phyloP scores from a whole-genome alignment of 2,797 vertebrate genomes.

The Poeciliopsis paucimaculata region DNA sequence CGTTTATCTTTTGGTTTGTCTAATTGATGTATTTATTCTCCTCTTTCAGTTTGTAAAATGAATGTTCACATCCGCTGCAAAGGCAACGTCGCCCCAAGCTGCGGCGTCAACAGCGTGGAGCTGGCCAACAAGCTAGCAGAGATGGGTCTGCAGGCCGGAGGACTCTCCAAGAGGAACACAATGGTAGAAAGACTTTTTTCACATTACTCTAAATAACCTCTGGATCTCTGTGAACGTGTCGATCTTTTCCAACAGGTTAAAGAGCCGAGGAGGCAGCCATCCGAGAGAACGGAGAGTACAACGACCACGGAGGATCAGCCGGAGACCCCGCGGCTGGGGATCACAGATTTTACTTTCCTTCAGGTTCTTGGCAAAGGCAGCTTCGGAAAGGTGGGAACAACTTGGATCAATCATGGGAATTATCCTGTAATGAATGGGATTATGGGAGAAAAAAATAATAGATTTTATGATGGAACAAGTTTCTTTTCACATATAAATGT shows the following conservation, averaged over 20 bases:
- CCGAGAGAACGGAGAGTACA: conserved; percentile 43
- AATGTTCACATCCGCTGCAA: conserved; percentile 96
- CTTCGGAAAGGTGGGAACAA: conserved; percentile 92
- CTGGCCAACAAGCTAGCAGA: conserved; percentile 92
- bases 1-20: not conserved
- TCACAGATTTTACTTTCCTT: conserved; percentile 90
- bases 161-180: conserved; percentile 80
- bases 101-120: conserved; percentile 93
- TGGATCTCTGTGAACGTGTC: not conserved
- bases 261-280: conserved; percentile 3
- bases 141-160: conserved; percentile 93
- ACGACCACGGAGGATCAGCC: conserved; percentile 9
- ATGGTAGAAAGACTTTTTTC: conserved; percentile 57
- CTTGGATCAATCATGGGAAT: not conserved
- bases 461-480: not conserved
- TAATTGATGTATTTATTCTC: conserved; percentile 20
- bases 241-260: conserved; percentile 32
- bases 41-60: conserved; percentile 91
- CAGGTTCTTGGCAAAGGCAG: conserved; percentile 97
- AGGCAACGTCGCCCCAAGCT: conserved; percentile 93
- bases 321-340: conserved; percentile 74
- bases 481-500: not conserved
- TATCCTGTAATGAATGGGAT: conserved; percentile 2
- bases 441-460: not conserved
- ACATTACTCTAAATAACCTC: no score